These are phyloP conservation scores for Amitus sp. DNA, from an alignment of 2,888 invertebrate genomes.

Conservation along the genomic window DNA sequence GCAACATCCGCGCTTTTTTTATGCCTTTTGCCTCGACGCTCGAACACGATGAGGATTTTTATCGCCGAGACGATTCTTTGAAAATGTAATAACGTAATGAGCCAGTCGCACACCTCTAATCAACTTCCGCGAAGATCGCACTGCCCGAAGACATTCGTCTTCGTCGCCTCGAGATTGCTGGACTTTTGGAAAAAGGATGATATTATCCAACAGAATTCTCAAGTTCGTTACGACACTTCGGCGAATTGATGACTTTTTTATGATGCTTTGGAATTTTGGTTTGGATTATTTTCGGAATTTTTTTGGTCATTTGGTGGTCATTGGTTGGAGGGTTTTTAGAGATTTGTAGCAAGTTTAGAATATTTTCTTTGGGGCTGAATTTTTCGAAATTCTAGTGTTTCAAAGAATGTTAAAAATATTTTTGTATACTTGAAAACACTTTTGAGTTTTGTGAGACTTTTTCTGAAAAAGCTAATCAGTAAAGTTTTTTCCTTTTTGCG, in stretches of 20 bases:
- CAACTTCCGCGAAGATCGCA: constrained; percentile 37
- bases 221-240: constrained; percentile 13
- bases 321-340: no score
- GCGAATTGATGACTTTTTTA: constrained; percentile 16
- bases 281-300: no score
- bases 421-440: no score
- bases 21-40: constrained; percentile 6
- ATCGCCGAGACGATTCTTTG: constrained; percentile 32
- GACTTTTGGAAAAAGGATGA: constrained; percentile 24
- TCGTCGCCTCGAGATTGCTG: constrained; percentile 34
- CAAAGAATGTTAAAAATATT: no score
- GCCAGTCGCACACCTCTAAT: constrained; percentile 33
- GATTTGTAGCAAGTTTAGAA: no score
- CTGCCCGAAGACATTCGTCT: constrained; percentile 34
- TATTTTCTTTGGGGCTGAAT: no score
- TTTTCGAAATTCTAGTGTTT: no score
- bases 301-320: no score
- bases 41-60: constrained; percentile 36
- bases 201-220: constrained; percentile 29
- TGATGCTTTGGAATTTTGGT: no score
- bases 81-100: constrained; percentile 38
- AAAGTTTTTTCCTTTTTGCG: no score
- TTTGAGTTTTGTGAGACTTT: no score
- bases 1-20: not conserved
- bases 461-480: no score